Conservation (phyloP, 2,113 vertebrate species). For the Pterocles orientalis region DNA sequence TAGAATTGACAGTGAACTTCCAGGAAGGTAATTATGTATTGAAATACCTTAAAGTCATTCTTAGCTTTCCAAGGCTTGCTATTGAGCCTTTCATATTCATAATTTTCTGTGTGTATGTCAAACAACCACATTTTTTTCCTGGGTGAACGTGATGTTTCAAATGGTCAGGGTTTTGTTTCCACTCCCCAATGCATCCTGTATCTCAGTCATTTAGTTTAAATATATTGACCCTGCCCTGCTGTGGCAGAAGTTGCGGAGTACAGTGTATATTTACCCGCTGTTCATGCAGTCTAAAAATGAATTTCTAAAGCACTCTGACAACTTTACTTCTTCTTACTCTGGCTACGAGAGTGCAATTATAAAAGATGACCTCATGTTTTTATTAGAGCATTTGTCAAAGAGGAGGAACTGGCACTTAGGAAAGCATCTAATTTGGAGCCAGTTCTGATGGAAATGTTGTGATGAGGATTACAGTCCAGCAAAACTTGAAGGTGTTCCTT, state of each 20-base stretch:
- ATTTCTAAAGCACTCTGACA: background rate
- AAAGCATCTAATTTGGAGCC: background rate
- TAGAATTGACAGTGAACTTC: background rate
- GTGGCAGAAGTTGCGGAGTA: background rate
- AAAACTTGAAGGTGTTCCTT: background rate
- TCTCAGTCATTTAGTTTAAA: background rate
- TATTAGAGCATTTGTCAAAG: background rate
- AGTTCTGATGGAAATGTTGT: background rate
- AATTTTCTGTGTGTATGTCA: background rate
- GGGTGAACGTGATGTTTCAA: background rate
- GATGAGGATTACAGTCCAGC: background rate
- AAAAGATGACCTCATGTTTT: background rate
- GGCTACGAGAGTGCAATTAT: background rate
- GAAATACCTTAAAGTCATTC: background rate
- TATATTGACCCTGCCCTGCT: background rate
- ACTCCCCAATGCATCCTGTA: background rate
- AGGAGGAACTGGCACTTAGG: background rate
- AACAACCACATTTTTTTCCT: background rate
- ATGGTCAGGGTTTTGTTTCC: background rate
- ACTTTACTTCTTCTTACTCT: background rate
- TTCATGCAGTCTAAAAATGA: background rate
- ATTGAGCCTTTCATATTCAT: background rate
- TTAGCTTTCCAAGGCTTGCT: background rate
- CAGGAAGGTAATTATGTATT: background rate
- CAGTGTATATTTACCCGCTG: background rate